These are phyloP conservation scores for Phocides pigmalion DNA, from an alignment of 1,140 invertebrate species.

Conservation along the genomic window DNA sequence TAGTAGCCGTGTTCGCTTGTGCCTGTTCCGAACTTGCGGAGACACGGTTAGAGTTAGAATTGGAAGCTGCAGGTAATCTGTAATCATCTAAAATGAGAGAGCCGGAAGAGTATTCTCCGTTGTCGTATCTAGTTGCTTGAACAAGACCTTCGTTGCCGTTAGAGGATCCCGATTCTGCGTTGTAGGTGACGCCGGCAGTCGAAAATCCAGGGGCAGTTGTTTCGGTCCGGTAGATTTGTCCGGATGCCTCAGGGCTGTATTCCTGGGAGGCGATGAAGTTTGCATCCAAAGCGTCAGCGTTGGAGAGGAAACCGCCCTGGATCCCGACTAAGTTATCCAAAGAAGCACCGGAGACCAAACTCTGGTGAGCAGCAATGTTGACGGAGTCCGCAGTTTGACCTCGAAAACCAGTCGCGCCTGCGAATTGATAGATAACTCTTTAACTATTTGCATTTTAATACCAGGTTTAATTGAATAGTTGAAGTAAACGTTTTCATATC, in stretches of 20 bases:
- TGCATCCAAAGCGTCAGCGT: conserved; percentile 56
- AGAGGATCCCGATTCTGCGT: conserved; percentile 37
- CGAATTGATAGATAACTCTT: conserved; percentile 24
- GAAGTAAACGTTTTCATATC: too few relatives aligned
- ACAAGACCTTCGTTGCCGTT: conserved; percentile 52
- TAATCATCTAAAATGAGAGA: conserved; percentile 73
- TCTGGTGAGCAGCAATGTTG: conserved; percentile 79
- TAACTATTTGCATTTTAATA: background rate
- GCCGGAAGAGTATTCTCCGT: conserved; percentile 65
- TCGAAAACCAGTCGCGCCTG: conserved; percentile 76
- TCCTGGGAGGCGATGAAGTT: conserved; percentile 73
- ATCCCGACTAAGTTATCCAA: conserved; percentile 78
- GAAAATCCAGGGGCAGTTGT: conserved; percentile 24
- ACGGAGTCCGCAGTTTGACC: conserved; percentile 78
- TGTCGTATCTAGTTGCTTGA: conserved; percentile 55
- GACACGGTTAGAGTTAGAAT: conserved; percentile 27
- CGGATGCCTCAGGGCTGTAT: conserved; percentile 35
- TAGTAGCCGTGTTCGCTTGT: conserved; percentile 16
- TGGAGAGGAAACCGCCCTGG: conserved; percentile 66
- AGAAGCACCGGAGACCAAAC: conserved; percentile 74
- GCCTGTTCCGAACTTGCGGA: conserved; percentile 7
- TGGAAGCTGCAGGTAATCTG: conserved; percentile 48
- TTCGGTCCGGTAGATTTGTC: conserved; percentile 23
- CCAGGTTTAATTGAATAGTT: too few relatives aligned
- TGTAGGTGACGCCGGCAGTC: conserved; percentile 44